Evolutionary conservation across 2,888 invertebrate genomes (phyloP), one percentile per base, ranked within the genome.

Genomic region (Anthoptus insignis): DNA sequence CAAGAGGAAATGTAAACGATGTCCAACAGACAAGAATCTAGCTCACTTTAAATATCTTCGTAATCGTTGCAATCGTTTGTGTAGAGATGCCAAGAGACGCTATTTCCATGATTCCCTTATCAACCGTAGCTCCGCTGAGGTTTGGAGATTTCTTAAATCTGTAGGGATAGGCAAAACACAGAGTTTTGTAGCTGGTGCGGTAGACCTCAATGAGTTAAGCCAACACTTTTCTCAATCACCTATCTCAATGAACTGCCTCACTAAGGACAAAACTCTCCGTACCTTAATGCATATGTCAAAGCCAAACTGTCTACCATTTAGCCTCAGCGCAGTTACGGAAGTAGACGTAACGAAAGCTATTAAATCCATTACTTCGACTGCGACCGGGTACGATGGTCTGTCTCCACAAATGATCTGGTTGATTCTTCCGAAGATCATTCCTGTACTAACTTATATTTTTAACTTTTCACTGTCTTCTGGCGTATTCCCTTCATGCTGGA

Each of bases 81-180:
- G 60, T 37, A 32, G 60, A 16, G 60, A 60, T 42, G 60, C 60
- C 14, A 50, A 50, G 29, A 47, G 52, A n/a, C 60, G 52, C 27
- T 49, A 52, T 34, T 49, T 60, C 4, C 22, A 19, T 39, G 13
- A 27, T n/a, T 39, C 39, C 14, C 29, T 52, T 9, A 7, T 29
- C 19, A 37, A 21, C 21, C 7, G n/a, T 13, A 19, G 16, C 14
- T 8, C 59, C 22, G n/a, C 34, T 50, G 16, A 59, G 4, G 22
- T 21, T 21, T 60, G 53, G 53, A 50, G 13, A 53, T 60, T 60
- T 29, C 13, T 60, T n/a, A 22, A 42, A 42, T 39, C 42, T 13
- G 24, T 60, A 9, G 60, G 60, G 6, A 32, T 52, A 6, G 60
- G 60, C n/a, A 60, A 53, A 42, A 29, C 53, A 24, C 9, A 6